These are phyloP conservation scores for Perca flavescens DNA, from an alignment of 2,113 vertebrate species.

Conservation along the genomic window DNA sequence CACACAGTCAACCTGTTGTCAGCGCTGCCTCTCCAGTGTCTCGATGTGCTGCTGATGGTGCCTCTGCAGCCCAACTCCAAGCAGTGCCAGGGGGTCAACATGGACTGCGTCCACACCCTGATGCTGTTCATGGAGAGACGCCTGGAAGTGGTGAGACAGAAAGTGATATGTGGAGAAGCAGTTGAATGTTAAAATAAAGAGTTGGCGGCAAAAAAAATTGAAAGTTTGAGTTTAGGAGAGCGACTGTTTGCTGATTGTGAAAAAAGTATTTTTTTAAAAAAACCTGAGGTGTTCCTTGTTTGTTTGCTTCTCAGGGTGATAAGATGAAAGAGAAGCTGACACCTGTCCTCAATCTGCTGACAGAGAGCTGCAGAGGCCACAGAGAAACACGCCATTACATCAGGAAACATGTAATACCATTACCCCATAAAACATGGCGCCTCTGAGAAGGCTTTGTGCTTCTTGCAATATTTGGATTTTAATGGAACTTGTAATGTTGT, in stretches of 20 bases:
- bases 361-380: constrained; percentile 86
- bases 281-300: not conserved
- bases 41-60: constrained; percentile 82
- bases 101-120: constrained; percentile 85
- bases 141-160: constrained; percentile 76
- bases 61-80: constrained; percentile 67
- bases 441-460: not conserved
- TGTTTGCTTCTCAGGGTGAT: constrained; percentile 73
- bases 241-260: not conserved
- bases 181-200: not conserved
- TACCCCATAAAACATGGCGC: not conserved
- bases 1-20: constrained; percentile 90
- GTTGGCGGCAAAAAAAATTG: not conserved
- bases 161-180: not conserved
- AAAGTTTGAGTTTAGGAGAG: not conserved
- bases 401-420: constrained; percentile 72
- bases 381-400: constrained; percentile 85
- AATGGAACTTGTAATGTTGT: not conserved
- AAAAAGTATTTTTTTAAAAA: not conserved
- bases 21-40: constrained; percentile 88
- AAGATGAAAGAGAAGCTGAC: constrained; percentile 86
- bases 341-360: constrained; percentile 86
- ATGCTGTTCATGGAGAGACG: constrained; percentile 83
- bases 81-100: constrained; percentile 83
- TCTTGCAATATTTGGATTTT: not conserved